Evolutionary conservation across 2,113 vertebrate genomes (phyloP).

Genomic region (Gasterosteus aculeatus): DNA sequence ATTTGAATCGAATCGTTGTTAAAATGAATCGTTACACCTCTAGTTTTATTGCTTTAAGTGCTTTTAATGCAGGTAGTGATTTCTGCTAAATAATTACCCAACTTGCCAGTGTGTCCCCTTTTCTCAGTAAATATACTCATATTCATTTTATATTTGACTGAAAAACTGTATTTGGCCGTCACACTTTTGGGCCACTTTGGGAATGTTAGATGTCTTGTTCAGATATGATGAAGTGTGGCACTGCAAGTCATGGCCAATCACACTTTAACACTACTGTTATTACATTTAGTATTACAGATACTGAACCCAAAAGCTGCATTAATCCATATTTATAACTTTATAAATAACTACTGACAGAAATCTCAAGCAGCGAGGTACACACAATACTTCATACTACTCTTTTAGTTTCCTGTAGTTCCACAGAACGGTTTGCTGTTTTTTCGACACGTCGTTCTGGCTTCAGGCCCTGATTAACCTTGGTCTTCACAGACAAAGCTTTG

Average conservation of each 20-base stretch:
- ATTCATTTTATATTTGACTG: not conserved
- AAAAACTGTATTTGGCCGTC: not conserved
- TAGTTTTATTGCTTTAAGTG: too few relatives aligned
- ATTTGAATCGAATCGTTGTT: too few relatives aligned
- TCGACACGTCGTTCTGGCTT: not conserved
- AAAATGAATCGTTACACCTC: too few relatives aligned
- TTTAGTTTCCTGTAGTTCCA: not conserved
- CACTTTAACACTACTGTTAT: not conserved
- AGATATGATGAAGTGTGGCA: not conserved
- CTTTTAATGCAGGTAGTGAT: not conserved
- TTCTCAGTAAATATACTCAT: not conserved
- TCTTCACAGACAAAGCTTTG: not conserved
- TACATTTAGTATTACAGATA: not conserved
- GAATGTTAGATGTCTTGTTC: not conserved
- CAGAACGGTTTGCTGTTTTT: not conserved
- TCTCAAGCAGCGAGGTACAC: not conserved
- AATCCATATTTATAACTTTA: not conserved
- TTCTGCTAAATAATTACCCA: not conserved
- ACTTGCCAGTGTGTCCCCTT: not conserved
- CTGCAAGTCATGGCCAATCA: not conserved
- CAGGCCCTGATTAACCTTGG: not conserved
- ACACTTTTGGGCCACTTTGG: not conserved
- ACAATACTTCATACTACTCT: not conserved
- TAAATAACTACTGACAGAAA: not conserved
- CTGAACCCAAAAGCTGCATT: not conserved